Percentiles rank a stretch among this genome's conserved stretches.
These are phyloP conservation scores for Callithrix jacchus DNA, from an alignment of 2,113 vertebrate genomes.

Conservation along the genomic window DNA sequence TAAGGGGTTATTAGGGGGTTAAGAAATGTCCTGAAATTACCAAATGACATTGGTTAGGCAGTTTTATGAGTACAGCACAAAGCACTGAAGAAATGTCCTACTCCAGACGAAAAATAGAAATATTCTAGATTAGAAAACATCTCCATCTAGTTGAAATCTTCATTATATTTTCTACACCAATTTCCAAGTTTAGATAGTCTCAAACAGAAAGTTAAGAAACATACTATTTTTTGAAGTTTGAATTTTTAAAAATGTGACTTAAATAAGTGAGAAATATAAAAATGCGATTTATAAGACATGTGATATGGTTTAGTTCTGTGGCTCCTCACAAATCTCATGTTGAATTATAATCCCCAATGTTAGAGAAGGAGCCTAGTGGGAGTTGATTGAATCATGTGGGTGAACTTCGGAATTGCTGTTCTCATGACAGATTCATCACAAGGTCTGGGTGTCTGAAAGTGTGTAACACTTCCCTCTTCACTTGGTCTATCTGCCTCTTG, in stretches of 20 bases:
- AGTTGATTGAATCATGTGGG: too few species aligned
- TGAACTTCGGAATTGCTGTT: too few species aligned
- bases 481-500: too few species aligned
- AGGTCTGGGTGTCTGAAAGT: too few species aligned
- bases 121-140: constrained; percentile 18
- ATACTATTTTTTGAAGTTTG: not conserved
- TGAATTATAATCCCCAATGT: too few species aligned
- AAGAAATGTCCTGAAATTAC: not conserved
- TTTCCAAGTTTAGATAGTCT: not conserved
- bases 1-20: not conserved
- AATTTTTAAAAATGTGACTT: not conserved
- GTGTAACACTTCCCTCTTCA: too few species aligned
- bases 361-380: too few species aligned
- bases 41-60: not conserved
- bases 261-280: not conserved
- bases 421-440: too few species aligned
- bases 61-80: not conserved
- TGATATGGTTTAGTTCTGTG: not conserved
- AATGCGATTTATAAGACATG: not conserved
- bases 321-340: too few species aligned
- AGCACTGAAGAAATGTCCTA: not conserved
- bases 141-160: not conserved
- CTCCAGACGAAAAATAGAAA: not conserved
- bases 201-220: not conserved
- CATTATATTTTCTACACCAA: not conserved